Evolutionary conservation across 2,113 vertebrate genomes (phyloP).

Genomic region (Thinocorus orbignyianus): DNA sequence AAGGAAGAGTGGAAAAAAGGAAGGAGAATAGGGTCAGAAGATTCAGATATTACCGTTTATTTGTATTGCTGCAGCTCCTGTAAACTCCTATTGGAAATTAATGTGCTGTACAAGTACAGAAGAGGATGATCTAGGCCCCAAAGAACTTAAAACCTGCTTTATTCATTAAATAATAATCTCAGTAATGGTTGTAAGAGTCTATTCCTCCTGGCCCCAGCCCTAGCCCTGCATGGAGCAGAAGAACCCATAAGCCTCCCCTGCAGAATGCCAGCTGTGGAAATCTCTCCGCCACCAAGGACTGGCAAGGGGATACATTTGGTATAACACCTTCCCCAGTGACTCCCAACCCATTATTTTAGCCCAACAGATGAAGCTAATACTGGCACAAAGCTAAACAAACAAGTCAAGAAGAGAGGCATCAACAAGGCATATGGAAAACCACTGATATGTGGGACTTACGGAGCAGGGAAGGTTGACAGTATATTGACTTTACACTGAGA

Average conservation of each 20-base stretch:
- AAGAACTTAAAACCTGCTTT: neutral
- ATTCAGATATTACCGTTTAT: neutral
- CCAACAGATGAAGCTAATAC: neutral
- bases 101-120: neutral
- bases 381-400: neutral
- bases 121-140: neutral
- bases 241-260: neutral
- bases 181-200: neutral
- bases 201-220: neutral
- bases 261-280: neutral
- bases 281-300: neutral
- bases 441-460: accelerated
- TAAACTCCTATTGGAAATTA: neutral
- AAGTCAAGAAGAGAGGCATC: neutral
- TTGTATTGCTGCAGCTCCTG: accelerated
- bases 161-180: neutral
- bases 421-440: neutral
- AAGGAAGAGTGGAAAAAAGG: neutral
- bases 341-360: neutral
- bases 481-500: neutral
- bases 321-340: neutral
- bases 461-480: neutral
- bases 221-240: neutral
- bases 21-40: neutral
- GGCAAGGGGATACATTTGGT: accelerated